A percentile compares a stretch with the other conserved stretches of the same genome.
These are phyloP conservation scores for Onychomys leucogaster DNA, from an alignment of 2,797 vertebrate species.

Conservation along the genomic window DNA sequence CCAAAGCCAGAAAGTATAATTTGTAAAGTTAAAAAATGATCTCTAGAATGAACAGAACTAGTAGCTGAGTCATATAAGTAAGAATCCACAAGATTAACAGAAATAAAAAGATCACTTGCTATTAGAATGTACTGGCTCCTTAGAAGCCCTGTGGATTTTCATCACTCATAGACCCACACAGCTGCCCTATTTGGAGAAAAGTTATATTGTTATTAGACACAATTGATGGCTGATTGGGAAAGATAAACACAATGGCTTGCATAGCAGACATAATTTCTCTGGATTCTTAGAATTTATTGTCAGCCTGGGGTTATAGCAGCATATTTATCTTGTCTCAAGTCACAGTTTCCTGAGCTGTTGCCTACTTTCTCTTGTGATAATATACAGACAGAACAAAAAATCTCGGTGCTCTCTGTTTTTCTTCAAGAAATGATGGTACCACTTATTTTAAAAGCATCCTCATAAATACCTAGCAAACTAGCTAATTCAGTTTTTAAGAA, in stretches of 20 bases:
- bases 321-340: conserved; percentile 28
- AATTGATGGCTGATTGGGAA: conserved; percentile 37
- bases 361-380: conserved; percentile 33
- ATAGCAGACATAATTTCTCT: conserved; percentile 36
- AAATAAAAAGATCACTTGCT: background rate
- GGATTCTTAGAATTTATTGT: conserved; percentile 53
- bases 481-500: background rate
- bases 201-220: conserved; percentile 59
- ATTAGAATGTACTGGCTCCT: conserved; percentile 9
- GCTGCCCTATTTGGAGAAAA: conserved; percentile 9
- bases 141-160: background rate
- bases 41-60: conserved; percentile 16
- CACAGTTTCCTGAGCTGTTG: background rate
- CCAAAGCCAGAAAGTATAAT: conserved; percentile 62
- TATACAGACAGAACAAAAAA: background rate
- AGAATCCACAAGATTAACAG: background rate
- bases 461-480: background rate
- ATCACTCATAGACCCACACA: conserved; percentile 17
- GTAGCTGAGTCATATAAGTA: background rate
- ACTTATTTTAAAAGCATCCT: conserved; percentile 34
- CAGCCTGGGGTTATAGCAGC: background rate
- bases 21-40: conserved; percentile 57
- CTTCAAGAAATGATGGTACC: background rate
- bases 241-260: conserved; percentile 52
- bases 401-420: background rate